phyloP scores from a whole-genome alignment of 2,113 vertebrate genomes.

The Spermophilus dauricus region DNA sequence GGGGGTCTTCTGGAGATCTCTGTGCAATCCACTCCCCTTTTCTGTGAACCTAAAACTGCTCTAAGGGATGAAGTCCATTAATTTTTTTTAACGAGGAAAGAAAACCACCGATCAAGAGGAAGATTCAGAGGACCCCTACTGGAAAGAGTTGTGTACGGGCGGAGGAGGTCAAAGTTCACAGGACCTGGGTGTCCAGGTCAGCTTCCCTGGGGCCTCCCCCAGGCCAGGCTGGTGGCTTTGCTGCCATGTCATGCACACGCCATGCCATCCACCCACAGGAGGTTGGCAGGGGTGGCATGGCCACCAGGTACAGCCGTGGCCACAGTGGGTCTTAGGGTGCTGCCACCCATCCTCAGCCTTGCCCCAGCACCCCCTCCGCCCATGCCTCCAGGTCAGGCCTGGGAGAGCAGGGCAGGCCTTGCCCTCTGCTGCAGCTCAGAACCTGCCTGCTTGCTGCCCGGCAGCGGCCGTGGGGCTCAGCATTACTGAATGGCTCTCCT shows the following conservation, averaged over 20 bases:
- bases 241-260: not conserved
- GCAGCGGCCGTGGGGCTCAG: rapidly evolving
- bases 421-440: not conserved
- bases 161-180: too few relatives aligned
- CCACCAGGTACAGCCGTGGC: too few relatives aligned
- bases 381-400: not conserved
- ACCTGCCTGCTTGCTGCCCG: rapidly evolving
- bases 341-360: rapidly evolving
- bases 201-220: rapidly evolving
- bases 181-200: rapidly evolving
- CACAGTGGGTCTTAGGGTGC: not conserved
- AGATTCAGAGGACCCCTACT: too few relatives aligned
- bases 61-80: not conserved
- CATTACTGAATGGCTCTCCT: not conserved
- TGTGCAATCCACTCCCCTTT: not conserved
- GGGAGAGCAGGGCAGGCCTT: rapidly evolving
- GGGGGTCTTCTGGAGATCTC: not conserved
- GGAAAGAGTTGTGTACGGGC: not conserved
- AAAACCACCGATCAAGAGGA: not conserved
- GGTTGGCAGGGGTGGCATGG: not conserved
- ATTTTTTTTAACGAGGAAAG: not conserved
- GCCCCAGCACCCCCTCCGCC: too few relatives aligned
- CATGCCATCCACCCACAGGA: not conserved
- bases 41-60: not conserved
- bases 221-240: not conserved